These are phyloP conservation scores for Chanos chanos DNA, from an alignment of 2,797 vertebrate genomes.

Conservation along the genomic window DNA sequence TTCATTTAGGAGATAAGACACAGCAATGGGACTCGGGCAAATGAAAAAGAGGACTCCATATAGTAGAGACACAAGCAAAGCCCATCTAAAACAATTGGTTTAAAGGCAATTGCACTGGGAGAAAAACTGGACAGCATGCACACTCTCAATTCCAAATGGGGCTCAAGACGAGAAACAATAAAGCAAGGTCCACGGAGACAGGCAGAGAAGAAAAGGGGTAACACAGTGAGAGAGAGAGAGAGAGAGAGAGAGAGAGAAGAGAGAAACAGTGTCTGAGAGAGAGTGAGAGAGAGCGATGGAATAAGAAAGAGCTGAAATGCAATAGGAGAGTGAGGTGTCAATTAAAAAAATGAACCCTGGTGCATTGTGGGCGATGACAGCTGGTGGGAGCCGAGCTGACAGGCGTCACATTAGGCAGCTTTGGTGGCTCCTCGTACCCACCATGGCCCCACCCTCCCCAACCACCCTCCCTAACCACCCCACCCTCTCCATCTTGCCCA, in stretches of 20 bases:
- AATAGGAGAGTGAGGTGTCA: conserved; percentile 87
- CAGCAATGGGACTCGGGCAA: neutral
- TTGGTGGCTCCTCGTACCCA: conserved; percentile 71
- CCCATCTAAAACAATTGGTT: neutral
- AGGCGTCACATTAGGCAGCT: conserved; percentile 79
- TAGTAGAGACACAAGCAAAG: neutral
- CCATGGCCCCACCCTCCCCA: conserved; percentile 49
- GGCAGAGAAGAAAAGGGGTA: conserved; percentile 45
- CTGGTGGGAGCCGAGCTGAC: conserved; percentile 87
- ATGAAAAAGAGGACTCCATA: neutral
- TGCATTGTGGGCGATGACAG: conserved; percentile 83
- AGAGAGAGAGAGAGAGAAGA: conserved; percentile 45
- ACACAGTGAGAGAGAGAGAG: conserved; percentile 52
- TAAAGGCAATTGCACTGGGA: neutral
- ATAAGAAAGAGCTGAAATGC: conserved; percentile 60
- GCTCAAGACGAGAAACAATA: conserved; percentile 39
- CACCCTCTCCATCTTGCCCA: conserved; percentile 59
- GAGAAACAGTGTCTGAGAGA: conserved; percentile 46
- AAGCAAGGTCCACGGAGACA: conserved; percentile 58
- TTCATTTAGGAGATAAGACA: no score
- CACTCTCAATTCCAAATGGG: neutral
- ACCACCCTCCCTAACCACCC: conserved; percentile 47
- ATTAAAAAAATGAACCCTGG: conserved; percentile 93
- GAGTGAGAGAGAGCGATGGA: conserved; percentile 5
- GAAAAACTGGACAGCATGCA: neutral